Base-by-base conservation (phyloP, 92 coral and sea anemone genomes). In the Epizoanthus ramosus region DNA sequence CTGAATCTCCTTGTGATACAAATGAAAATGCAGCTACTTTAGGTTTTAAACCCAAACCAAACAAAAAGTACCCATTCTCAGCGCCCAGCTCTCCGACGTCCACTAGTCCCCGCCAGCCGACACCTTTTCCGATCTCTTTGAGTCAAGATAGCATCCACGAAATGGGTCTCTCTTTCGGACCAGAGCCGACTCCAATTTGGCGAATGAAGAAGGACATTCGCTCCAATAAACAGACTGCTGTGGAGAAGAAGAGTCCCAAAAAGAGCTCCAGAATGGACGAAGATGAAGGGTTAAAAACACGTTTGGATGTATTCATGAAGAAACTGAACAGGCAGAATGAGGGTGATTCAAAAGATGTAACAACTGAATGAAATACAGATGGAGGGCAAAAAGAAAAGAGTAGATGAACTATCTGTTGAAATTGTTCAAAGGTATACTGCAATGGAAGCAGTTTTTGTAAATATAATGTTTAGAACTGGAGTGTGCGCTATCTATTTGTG, bases 121-220 rank as follows among this genome's bases (percentile, higher is more conserved):
- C 82, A 13, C 82, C 82, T 22, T 77, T 77, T 41, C 82, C 82
- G 6, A 77, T 39, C 39, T 60, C 82, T 7, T 23, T 77, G 56
- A 77, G 82, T 7, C 57, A 77, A 37, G 82, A 77, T 53, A 77
- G 82, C 9, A 50, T 77, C 12, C 18, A 59, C 24, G 82, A 77
- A 25, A 69, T 77, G 12, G 82, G 71, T 5, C 71, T 77, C 4
- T 77, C 82, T 19, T 60, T 41, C 47, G 82, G 71, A 1, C 61
- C 43, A 19, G 52, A 61, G 22, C 57, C 82, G 13, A 60, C 82
- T 61, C 57, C 68, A 4, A 61, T 60, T 60, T 77, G 82, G 82
- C 71, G 58, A 18, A 63, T 77, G 22, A 60, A 63, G 52, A 77
- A 63, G 10, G 82, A 77, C 21, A n/a, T 77, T 19, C 15, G 23